These are phyloP conservation scores for Varecia variegata DNA, from an alignment of 2,797 vertebrate species.

Conservation along the genomic window DNA sequence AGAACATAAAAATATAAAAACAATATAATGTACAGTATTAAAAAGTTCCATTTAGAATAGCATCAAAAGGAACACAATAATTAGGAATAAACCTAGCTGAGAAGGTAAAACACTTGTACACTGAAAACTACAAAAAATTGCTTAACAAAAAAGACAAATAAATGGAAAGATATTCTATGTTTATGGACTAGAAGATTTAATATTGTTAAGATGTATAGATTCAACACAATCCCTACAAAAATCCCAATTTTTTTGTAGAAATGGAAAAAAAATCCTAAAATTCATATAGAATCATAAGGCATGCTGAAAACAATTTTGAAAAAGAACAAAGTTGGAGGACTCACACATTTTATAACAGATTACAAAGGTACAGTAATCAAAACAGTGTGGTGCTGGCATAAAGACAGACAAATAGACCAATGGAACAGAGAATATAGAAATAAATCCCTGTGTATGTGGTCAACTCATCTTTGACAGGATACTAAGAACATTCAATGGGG, in stretches of 20 bases:
- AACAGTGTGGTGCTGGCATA: not conserved
- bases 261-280: not conserved
- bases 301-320: not conserved
- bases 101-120: not conserved
- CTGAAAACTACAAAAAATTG: not conserved
- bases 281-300: not conserved
- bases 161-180: not conserved
- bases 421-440: not conserved
- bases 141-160: not conserved
- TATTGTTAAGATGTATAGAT: not conserved
- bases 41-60: not conserved
- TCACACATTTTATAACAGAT: not conserved
- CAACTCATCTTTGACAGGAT: not conserved
- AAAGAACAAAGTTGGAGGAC: not conserved
- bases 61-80: not conserved
- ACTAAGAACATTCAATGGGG: not conserved
- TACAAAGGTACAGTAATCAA: not conserved
- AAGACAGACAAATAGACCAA: not conserved
- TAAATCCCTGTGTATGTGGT: not conserved
- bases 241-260: not conserved
- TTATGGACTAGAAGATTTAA: not conserved
- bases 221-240: not conserved
- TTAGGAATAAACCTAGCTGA: not conserved
- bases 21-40: not conserved
- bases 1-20: not conserved